Evolutionary conservation across 2,888 invertebrate species (phyloP), one percentile per base, ranked within the genome.

Genomic region (Meandrusa payeni): DNA sequence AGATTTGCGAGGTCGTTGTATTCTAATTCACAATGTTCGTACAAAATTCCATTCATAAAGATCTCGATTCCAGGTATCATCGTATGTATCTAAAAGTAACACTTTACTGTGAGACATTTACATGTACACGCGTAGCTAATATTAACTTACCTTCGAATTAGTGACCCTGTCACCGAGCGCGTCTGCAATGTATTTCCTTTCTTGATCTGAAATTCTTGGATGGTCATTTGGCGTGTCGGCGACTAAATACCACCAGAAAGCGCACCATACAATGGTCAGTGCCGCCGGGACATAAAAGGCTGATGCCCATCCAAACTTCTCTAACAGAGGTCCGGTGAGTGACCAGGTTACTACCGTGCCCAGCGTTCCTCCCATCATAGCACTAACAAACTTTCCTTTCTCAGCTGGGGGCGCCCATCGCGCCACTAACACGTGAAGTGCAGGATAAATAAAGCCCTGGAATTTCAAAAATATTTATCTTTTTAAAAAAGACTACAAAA

Each of bases 381-480:
- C 90, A 55, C 92, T 91, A 0, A 93, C 85, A 60, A 94, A 93
- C 61, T 93, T 92, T 4, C 93, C 91, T 64, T 92, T 93, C 64
- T 94, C 93, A 7, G 90, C 87, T 1, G 93, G 93, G 0, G 94
- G 93, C 0, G 93, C 89, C 94, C 94, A 94, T 57, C 90, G 88
- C 0, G 93, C 92, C 2, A 94, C 90, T 44, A 94, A 62, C 2
- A 88, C 89, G 52, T 93, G 92, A 5, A 91, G 78, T 2, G 91
- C 85, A 1, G 93, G 93, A 66, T 92, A 93, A 12, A 89, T 71
- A 11, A 91, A 81, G 5, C 92, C 93, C 85, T 91, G 61, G n/a
- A n/a, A n/a, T n/a, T n/a, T n/a, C n/a, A n/a, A n/a, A n/a, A n/a
- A n/a, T n/a, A n/a, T n/a, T n/a, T n/a, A n/a, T n/a, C n/a, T n/a